Conservation (phyloP, 2,888 invertebrate genomes). For the Gibbula magus region DNA sequence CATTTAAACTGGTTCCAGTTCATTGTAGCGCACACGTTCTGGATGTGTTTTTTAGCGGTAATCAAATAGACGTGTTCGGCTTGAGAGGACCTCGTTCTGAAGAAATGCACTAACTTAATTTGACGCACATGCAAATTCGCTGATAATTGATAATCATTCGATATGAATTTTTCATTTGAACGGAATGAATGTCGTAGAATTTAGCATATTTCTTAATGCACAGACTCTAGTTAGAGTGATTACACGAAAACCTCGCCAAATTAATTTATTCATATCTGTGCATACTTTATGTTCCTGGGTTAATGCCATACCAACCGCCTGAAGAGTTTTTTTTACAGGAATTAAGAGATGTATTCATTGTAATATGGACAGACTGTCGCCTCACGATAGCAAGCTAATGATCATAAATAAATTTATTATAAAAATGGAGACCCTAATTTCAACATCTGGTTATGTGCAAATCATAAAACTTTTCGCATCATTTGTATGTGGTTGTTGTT, state of each 20-base stretch:
- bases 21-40: background rate
- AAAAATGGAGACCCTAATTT: too few species aligned
- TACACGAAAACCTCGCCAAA: background rate
- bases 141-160: constrained; percentile 13
- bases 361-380: background rate
- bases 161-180: constrained; percentile 1
- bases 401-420: background rate
- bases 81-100: background rate
- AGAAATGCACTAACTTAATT: constrained; percentile 8
- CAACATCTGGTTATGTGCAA: too few species aligned
- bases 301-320: background rate
- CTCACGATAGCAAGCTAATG: background rate
- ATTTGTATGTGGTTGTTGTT: too few species aligned
- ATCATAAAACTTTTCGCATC: too few species aligned
- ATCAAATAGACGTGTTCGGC: background rate
- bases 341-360: background rate
- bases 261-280: background rate
- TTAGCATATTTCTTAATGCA: constrained; percentile 1
- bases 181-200: background rate
- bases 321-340: background rate
- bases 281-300: background rate
- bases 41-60: background rate
- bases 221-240: background rate
- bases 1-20: background rate
- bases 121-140: background rate